Conservation (phyloP, 2,888 invertebrate species). For the Psococerastis gibbosa region DNA sequence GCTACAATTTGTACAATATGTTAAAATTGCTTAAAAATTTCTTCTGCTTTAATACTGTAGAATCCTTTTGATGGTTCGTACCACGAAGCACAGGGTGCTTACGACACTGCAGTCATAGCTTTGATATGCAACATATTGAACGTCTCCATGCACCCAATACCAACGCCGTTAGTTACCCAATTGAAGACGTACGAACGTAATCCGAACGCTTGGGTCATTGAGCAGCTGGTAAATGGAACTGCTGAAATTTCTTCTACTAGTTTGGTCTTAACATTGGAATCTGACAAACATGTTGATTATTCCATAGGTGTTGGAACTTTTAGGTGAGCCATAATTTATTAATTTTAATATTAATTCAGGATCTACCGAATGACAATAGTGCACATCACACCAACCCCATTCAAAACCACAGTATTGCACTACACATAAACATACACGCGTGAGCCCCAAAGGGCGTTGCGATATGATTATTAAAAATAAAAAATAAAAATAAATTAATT, state of each 20-base stretch:
- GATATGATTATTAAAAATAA: no score
- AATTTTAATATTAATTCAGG: no score
- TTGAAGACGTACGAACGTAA: slow-evolving; percentile 1
- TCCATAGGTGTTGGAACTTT: neutral
- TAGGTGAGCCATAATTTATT: no score
- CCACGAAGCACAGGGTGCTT: neutral
- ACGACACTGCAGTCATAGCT: neutral
- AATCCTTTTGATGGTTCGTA: slow-evolving; percentile 6
- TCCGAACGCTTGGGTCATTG: slow-evolving; percentile 3
- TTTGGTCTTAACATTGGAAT: slow-evolving; percentile 1
- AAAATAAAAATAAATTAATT: no score
- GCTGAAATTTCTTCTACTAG: slow-evolving; percentile 2
- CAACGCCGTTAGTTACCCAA: neutral
- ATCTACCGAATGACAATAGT: no score
- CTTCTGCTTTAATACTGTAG: no score
- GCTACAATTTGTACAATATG: no score
- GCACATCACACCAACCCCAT: no score
- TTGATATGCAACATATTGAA: slow-evolving; percentile 2
- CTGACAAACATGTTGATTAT: neutral
- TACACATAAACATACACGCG: no score
- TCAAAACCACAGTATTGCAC: no score
- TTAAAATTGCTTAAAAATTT: no score
- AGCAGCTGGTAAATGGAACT: neutral
- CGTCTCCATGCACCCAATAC: neutral
- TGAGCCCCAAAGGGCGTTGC: no score